Evolutionary conservation across 2,113 vertebrate species (phyloP), one percentile per base, ranked within the genome.

Genomic region (Thamnophis sirtalis): DNA sequence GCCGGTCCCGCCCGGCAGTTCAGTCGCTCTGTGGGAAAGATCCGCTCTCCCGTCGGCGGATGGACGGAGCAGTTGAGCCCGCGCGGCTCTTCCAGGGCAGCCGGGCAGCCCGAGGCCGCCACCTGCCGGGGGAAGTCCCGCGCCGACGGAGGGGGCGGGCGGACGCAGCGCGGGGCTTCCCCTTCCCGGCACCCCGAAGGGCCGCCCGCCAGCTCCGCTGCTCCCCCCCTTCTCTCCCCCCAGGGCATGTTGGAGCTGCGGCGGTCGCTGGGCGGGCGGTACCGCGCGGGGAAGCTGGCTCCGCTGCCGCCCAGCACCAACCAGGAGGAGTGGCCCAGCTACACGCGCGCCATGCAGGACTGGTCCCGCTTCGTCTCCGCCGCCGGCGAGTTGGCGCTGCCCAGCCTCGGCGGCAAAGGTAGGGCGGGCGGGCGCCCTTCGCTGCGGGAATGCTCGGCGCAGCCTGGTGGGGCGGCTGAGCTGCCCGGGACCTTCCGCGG

Each of bases 281-380:
- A 91, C 88, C 33, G 17, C 1, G 48, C 92, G 0, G 94, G 95
- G 21, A 96, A 93, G n/a, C 88, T 97, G 91, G 93, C 55, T 0
- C 95, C 96, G 9, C 73, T 95, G 1, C 24, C 6, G 0, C 96
- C 94, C 0, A 92, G 95, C 73, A 93, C 93, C 17, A 88, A 63
- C 19, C 80, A 53, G 15, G 91, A 94, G 0, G 84, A 96, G 88
- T 96, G 97, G 95, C 95, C 95, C 55, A 93, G 91, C 91, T 94
- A 92, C 89, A 96, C 94, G 0, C 91, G 28, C 3, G 96, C 96
- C 28, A 93, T 95, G 1, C 93, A 96, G 8, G 95, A 96, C 92
- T 97, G 97, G 96, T 95, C 96, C 21, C 92, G 4, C 55, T 93
- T 95, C 4, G 84, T 96, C 60, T 96, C 96, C 80, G 68, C 90